phyloP scores from a whole-genome alignment of 1,140 invertebrate genomes.

The Sitophilus oryzae region DNA sequence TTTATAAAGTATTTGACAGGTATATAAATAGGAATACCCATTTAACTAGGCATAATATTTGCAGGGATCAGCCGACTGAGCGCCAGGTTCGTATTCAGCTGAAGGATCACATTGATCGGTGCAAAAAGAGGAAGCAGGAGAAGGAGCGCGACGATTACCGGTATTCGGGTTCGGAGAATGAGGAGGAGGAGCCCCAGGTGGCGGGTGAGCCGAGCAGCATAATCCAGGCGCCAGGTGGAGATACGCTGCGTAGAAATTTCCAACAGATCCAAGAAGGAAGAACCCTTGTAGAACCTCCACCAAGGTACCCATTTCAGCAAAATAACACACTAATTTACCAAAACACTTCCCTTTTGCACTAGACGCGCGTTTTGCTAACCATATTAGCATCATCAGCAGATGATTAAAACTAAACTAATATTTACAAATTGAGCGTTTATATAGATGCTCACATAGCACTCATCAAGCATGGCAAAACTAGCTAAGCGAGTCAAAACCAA shows the following conservation, averaged over 20 bases:
- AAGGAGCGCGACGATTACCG: slow-evolving; percentile 78
- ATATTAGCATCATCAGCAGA: too few relatives aligned
- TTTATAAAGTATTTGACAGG: slow-evolving; percentile 62
- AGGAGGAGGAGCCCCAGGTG: slow-evolving; percentile 77
- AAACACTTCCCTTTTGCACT: too few relatives aligned
- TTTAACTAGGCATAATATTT: neutral
- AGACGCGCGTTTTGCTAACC: too few relatives aligned
- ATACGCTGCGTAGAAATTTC: slow-evolving; percentile 91
- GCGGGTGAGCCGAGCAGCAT: slow-evolving; percentile 86
- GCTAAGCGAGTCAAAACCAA: too few relatives aligned
- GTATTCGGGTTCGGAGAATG: slow-evolving; percentile 83
- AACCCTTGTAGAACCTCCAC: slow-evolving; percentile 47
- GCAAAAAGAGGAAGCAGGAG: slow-evolving; percentile 89
- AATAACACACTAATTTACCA: too few relatives aligned
- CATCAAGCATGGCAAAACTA: too few relatives aligned
- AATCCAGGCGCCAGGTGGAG: slow-evolving; percentile 80
- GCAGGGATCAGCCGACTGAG: slow-evolving; percentile 93
- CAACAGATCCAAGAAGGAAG: slow-evolving; percentile 92
- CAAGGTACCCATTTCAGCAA: too few relatives aligned
- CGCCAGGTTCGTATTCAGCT: slow-evolving; percentile 96
- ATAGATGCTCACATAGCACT: too few relatives aligned
- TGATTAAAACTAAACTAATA: too few relatives aligned
- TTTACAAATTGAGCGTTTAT: too few relatives aligned
- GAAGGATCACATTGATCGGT: slow-evolving; percentile 98
- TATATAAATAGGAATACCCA: neutral